Base-by-base conservation (phyloP, 2,113 vertebrate genomes). In the Bubo blakistoni region DNA sequence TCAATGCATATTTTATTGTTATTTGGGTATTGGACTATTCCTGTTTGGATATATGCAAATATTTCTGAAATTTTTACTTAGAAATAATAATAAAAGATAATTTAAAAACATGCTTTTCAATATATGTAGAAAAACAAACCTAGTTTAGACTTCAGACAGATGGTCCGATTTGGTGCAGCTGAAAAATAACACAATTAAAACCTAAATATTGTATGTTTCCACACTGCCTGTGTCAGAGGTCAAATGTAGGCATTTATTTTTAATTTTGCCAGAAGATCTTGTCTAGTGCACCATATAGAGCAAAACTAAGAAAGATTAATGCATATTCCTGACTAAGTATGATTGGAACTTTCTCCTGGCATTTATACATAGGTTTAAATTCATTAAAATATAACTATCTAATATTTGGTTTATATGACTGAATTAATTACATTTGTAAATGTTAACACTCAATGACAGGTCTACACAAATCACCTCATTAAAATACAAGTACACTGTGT, bases 281-380 rank as follows among this genome's bases (percentile, higher is more conserved):
- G 95, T 97, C 97, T 97, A 97, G 97, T 96, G 92, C 93, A 97
- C 83, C 96, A 94, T 97, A 95, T 92, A 97, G 97, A 97, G 86
- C 51, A 91, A 97, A 98, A 95, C 82, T 98, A 98, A 98, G 86
- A 92, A 98, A 97, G 98, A 99, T 98, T 95, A 98, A 99, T 98
- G 93, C 93, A 81, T 88, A 71, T 93, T 92, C 88, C 91, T 98
- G 97, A 98, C 98, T 98, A 97, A 97, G 87, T 97, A 95, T 98
- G 98, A 99, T 95, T 98, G 81, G 91, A 90, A 92, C 91, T 98
- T 99, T 98, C 98, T 98, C 98, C 96, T 97, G 88, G 92, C 94
- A 94, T 96, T 97, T 81, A 36, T 94, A 95, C 94, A 97, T 98
- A 98, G 95, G 97, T 97, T 98, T 97, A 91, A 97, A 98, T 98